Evolutionary conservation across 1,140 invertebrate genomes (phyloP).

Genomic region (Papilio polyxenes): DNA sequence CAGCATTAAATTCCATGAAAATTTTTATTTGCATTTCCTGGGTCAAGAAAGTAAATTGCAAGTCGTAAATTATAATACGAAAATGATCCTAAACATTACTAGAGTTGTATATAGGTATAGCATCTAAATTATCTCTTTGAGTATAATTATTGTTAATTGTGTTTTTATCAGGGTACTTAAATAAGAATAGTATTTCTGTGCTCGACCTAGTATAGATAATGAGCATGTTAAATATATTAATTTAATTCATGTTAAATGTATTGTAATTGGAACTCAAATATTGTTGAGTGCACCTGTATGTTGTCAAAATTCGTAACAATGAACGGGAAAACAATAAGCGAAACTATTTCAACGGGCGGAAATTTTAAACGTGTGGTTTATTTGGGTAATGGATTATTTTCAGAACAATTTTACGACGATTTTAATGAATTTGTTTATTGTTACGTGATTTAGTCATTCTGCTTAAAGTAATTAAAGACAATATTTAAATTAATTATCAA

Average conservation of each 20-base stretch:
- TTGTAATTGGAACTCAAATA: conserved; percentile 4
- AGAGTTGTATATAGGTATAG: too few relatives aligned
- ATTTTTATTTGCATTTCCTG: too few relatives aligned
- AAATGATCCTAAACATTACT: too few relatives aligned
- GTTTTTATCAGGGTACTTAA: background rate
- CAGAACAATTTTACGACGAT: background rate
- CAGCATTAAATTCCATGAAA: too few relatives aligned
- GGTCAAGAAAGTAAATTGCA: background rate
- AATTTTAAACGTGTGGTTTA: conserved; percentile 28
- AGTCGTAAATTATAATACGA: too few relatives aligned
- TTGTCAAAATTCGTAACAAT: conserved; percentile 30
- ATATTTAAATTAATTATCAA: background rate
- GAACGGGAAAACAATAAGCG: conserved; percentile 25
- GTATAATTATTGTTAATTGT: background rate
- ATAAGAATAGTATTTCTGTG: background rate
- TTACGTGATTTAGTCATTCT: background rate
- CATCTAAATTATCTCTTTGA: too few relatives aligned
- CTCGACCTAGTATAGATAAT: background rate
- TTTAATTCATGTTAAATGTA: background rate
- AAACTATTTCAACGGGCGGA: conserved; percentile 23
- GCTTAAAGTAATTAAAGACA: background rate
- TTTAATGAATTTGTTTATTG: background rate
- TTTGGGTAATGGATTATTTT: conserved; percentile 33
- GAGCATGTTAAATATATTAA: background rate
- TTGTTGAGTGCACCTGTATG: conserved; percentile 15